Conservation (phyloP, 2,113 vertebrate species). For the Mirza zaza region DNA sequence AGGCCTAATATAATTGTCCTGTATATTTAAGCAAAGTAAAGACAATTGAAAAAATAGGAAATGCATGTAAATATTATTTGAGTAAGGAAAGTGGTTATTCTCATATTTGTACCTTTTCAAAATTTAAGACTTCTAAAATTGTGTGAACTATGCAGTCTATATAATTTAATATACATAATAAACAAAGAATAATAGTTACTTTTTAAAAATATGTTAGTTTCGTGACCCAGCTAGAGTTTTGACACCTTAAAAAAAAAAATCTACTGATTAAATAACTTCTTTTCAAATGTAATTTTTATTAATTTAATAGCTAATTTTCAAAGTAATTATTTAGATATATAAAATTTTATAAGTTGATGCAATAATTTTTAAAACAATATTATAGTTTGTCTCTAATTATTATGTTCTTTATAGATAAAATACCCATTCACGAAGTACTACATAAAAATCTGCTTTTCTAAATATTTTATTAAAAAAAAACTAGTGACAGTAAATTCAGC, state of each 20-base stretch:
- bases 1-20: neutral
- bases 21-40: constrained; percentile 19
- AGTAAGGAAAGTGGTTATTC: constrained; percentile 28
- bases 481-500: constrained; percentile 27
- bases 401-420: neutral
- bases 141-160: neutral
- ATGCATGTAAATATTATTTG: neutral
- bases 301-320: constrained; percentile 24
- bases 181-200: neutral
- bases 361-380: neutral
- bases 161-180: neutral
- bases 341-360: neutral
- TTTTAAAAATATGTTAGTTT: neutral
- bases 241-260: neutral
- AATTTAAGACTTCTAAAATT: neutral
- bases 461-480: constrained; percentile 5
- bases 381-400: constrained; percentile 9
- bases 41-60: constrained; percentile 17
- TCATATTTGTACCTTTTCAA: neutral
- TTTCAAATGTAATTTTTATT: constrained; percentile 9
- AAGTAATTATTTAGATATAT: neutral
- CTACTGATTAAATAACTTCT: neutral
- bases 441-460: constrained; percentile 30
- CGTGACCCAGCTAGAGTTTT: neutral
- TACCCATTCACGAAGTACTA: neutral